Base-by-base conservation (phyloP, 2,888 invertebrate genomes). In the Anagyrus pseudococci region DNA sequence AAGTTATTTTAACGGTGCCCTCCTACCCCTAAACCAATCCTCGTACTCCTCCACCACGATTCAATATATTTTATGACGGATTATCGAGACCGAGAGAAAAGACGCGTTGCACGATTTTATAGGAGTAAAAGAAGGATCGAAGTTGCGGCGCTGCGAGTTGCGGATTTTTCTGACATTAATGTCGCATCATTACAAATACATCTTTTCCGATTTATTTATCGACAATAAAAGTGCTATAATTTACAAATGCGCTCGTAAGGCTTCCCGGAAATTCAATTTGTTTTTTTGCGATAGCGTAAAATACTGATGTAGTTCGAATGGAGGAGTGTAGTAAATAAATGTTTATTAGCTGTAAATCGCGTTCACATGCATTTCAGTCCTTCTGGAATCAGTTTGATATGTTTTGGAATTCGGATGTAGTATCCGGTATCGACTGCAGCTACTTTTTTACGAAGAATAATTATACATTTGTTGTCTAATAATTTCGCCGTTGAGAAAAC, bases 21-120 rank as follows among this genome's bases (percentile, higher is more conserved):
- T n/a, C n/a, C n/a, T n/a, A n/a, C n/a, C n/a, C n/a, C n/a, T n/a
- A n/a, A n/a, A n/a, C n/a, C n/a, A n/a, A n/a, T n/a, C n/a, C n/a
- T n/a, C n/a, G n/a, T n/a, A n/a, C 48, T 43, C 25, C 19, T n/a
- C 48, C 44, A 4, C 41, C 54, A 52, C 23, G 53, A 57, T 62
- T 67, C 64, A 58, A 66, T 64, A 66, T 61, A 61, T 67, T 67
- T 69, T 69, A 69, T 67, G 58, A 66, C 66, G 64, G 61, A 64
- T 66, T 66, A 67, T 66, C 64, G 25, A n/a, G 25, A 15, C 8
- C 17, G 15, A 3, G n/a, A n/a, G 20, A 37, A 8, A 6, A 20
- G 17, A 49, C 23, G 37, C 25, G 41, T 40, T 52, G 37, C 15
- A 26, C n/a, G 22, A 13, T 56, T 64, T 60, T 60, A 64, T 64